Evolutionary conservation across 2,797 vertebrate genomes (phyloP).

Genomic region (Tokudaia tokunoshimensis): DNA sequence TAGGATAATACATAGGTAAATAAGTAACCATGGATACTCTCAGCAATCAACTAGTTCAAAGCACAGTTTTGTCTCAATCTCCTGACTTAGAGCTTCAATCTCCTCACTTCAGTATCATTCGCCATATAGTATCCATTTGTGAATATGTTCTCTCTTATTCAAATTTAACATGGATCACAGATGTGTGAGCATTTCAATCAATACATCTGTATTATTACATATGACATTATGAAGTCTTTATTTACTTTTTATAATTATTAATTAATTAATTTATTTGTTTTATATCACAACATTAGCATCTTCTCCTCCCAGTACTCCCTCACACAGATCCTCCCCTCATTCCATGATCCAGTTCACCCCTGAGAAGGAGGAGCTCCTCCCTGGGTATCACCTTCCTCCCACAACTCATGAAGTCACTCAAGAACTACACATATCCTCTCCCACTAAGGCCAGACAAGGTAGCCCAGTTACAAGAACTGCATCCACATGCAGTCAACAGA

Average conservation of each 20-base stretch:
- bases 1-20: background rate
- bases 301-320: no score
- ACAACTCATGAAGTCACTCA: no score
- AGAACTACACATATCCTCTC: no score
- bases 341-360: no score
- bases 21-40: background rate
- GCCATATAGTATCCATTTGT: background rate
- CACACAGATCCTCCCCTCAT: no score
- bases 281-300: no score
- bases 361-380: no score
- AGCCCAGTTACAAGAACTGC: no score
- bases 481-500: no score
- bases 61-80: background rate
- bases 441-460: no score
- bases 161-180: conserved; percentile 57
- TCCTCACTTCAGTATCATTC: background rate
- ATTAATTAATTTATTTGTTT: no score
- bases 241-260: background rate
- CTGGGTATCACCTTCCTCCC: no score
- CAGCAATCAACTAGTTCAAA: background rate
- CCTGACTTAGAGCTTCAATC: background rate
- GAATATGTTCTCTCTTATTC: conserved; percentile 30
- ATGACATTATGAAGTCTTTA: conserved; percentile 76
- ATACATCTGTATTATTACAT: conserved; percentile 77
- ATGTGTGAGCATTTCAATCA: conserved; percentile 54